Percentiles rank a stretch among this genome's conserved stretches.
phyloP scores from a whole-genome alignment of 2,113 vertebrate species.

The Pachyramphus minor region DNA sequence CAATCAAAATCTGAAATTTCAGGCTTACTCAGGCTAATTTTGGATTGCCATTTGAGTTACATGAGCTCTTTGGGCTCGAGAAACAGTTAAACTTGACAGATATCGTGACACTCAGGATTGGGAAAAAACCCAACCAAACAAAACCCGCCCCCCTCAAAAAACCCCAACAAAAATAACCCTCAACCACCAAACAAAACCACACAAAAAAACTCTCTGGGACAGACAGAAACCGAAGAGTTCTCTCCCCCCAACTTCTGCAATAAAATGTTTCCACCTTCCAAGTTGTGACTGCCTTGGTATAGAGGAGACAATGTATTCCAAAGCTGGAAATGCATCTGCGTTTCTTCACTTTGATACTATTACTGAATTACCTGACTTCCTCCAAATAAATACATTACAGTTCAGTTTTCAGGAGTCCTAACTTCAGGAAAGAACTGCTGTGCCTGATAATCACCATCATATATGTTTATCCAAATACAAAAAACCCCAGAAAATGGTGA shows the following conservation, averaged over 20 bases:
- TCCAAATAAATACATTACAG: background rate
- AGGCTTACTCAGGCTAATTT: background rate
- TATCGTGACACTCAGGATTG: background rate
- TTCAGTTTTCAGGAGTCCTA: background rate
- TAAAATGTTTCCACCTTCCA: background rate
- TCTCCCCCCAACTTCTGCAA: background rate
- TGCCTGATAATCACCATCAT: background rate
- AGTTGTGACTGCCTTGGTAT: background rate
- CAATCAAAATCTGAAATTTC: background rate
- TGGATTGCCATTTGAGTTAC: background rate
- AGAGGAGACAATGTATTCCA: fast-evolving
- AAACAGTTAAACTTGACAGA: background rate
- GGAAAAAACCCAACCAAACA: background rate
- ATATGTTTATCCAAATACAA: background rate
- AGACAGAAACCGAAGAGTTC: background rate
- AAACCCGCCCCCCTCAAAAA: background rate
- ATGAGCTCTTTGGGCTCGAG: background rate
- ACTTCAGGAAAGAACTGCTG: background rate
- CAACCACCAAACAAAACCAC: background rate
- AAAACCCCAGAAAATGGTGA: background rate
- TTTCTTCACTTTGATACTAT: background rate
- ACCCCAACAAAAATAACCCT: too few species aligned
- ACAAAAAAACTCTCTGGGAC: background rate
- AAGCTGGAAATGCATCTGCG: background rate
- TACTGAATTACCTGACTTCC: background rate